Percentiles rank a stretch among this genome's conserved stretches.
Evolutionary conservation across 92 coral and sea anemone species (phyloP).

Genomic region (Scolanthus callimorphus): DNA sequence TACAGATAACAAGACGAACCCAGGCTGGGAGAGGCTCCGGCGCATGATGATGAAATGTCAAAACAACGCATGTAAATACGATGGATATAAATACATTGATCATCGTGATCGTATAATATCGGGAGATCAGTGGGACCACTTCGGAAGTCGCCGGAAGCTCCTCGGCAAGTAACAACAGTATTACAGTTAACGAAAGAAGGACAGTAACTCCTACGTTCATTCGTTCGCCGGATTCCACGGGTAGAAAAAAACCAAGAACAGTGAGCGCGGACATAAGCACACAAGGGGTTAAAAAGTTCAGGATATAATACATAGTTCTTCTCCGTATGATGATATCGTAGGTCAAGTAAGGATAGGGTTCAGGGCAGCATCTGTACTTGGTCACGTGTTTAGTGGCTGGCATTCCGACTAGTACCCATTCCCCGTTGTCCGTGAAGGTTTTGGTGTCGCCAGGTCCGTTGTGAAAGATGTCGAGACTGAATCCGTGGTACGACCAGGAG

Average conservation of each 20-base stretch:
- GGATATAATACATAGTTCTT: conserved; percentile 82
- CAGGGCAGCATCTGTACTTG: conserved; percentile 82
- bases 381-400: conserved; percentile 68
- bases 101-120: conserved; percentile 88
- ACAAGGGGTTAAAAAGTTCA: conserved; percentile 83
- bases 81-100: conserved; percentile 81
- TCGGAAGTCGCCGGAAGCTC: conserved; percentile 95
- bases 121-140: conserved; percentile 83
- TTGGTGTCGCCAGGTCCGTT: conserved; percentile 73
- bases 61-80: conserved; percentile 81
- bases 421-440: conserved; percentile 83
- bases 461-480: conserved; percentile 69
- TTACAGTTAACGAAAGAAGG: conserved; percentile 73
- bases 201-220: conserved; percentile 93
- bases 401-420: conserved; percentile 74
- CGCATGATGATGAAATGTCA: conserved; percentile 83
- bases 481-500: conserved; percentile 88
- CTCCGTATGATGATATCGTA: conserved; percentile 71
- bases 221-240: conserved; percentile 89
- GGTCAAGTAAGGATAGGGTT: conserved; percentile 74
- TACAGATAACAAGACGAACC: conserved; percentile 71
- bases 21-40: conserved; percentile 89
- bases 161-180: conserved; percentile 74
- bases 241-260: conserved; percentile 75
- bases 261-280: conserved; percentile 85